Base-by-base conservation (phyloP, 2,113 vertebrate species). In the Nycticryphes semicollaris region DNA sequence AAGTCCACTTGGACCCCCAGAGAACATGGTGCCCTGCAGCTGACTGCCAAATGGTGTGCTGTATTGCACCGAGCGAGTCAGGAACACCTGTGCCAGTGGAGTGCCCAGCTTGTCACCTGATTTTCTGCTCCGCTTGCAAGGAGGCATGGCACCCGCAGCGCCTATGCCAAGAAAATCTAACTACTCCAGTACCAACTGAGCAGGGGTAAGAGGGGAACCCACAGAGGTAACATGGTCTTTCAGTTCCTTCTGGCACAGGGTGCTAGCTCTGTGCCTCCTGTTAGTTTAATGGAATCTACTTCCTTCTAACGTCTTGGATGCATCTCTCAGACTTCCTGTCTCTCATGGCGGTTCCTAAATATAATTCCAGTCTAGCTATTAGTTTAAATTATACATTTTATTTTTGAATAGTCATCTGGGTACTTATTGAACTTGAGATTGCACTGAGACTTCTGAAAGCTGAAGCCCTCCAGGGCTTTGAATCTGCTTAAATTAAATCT, bases 101-200 rank as follows among this genome's bases (percentile, higher is more conserved):
- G 66, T 99, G 99, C 83, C 98, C 97, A 0, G 73, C 97, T 59
- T 99, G 99, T 86, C 98, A 68, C 69, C 60, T 98, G 47, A 90
- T 94, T 11, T 99, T 99, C 98, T 99, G 99, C 96, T 99, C 98
- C 2, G 97, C 97, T 37, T 99, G 99, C 97, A 98, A 98, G 94
- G 98, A 97, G 41, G 66, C 92, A 0, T 99, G 99, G 99, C 98
- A 98, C 2, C 97, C 97, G 1, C 96, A 96, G 24, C 98, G 97
- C 60, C 87, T 94, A 39, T 99, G 99, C 94, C 98, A 97, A 23
- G 98, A 98, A 68, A 97, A 43, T 72, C 98, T 98, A 90, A 93
- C 97, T 21, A 59, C 98, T 70, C 94, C 97, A 39, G 77, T 97
- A 54, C 94, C 97, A 15, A 84, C 96, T 1, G 98, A 98, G 75